Evolutionary conservation across 2,888 invertebrate species (phyloP), one percentile per base, ranked within the genome.

Genomic region (Plagodis pulveraria): DNA sequence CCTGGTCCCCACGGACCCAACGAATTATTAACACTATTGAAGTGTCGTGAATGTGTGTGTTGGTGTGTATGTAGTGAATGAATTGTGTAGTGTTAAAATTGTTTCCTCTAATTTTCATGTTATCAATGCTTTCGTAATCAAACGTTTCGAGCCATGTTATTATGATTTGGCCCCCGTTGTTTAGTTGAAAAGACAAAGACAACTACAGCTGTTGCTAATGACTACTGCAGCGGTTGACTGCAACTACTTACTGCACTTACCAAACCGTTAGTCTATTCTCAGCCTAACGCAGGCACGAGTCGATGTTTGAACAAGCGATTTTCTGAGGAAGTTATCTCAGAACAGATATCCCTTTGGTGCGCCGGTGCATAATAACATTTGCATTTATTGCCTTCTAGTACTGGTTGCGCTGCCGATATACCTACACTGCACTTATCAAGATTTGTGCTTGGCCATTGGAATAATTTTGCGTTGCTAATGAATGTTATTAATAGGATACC

Each of bases 321-420:
- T 81, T 84, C 77, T 68, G 68, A 83, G 83, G 82, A 84, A 83
- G 74, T 79, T 78, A 80, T 78, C 75, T 75, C 72, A 72, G 73
- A 76, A 73, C 75, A 71, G 73, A 71, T 69, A 70, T 69, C 64
- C 72, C 73, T 76, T 77, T 75, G 72, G 69, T 68, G 62, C 63
- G 66, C 66, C 68, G 64, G 57, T 73, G 70, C 69, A 67, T 73
- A 73, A 75, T 75, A 75, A 71, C 57, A 68, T 69, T 73, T 71
- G 70, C 70, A 73, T 78, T 74, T 73, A 75, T 74, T 71, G 41
- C 66, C 66, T 50, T 33, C 63, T 61, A 40, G 54, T 38, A 11
- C 48, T 22, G 43, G 58, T 53, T 51, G 43, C 35, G 56, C 50
- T 52, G 51, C 52, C 45, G 34, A 50, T 40, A 52, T 56, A 51